Base-by-base conservation (phyloP, 2,113 vertebrate species). In the Dendrocopos noguchii region DNA sequence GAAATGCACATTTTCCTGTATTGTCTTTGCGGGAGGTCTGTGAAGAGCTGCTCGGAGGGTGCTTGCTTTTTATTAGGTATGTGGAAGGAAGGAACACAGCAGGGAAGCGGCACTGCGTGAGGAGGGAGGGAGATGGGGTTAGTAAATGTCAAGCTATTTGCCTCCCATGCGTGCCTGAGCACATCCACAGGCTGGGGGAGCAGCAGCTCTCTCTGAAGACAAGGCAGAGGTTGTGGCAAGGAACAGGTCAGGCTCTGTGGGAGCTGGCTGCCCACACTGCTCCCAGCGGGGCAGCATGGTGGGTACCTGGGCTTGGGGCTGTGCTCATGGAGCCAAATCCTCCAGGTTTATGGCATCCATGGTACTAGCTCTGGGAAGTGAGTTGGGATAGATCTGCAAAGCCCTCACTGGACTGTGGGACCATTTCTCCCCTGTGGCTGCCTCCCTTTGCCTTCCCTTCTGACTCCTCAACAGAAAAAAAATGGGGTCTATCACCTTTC, bases 111-210 rank as follows among this genome's bases (percentile, higher is more conserved):
- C 78, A 50, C 56, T 18, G 89, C 1, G 1, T 2, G 5, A 67
- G 61, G 50, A n/a, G 71, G 33, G 76, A 15, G 67, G 50, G 78
- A 76, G 85, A 53, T 29, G 72, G 57, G 29, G 63, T 84, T 50
- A 70, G 83, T 46, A 88, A 80, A 95, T 90, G 93, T 88, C 92
- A 91, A 72, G 59, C 83, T 67, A 77, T 82, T 91, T 27, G 73
- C 89, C 83, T 92, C 68, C 75, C 34, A 60, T 1, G 4, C 4
- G 2, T 1, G 0, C 78, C 57, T 3, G 15, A 75, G 50, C 75
- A 56, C 11, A 7, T 88, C 82, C 1, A 1, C n/a, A 22, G 59
- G 80, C 75, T 47, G 56, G 42, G 2, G 33, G 46, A 88, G 64
- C 42, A 6, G 50, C 0, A 3, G n/a, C 74, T 50, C 25, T n/a